Evolutionary conservation across 2,888 invertebrate species (phyloP), one percentile per base, ranked within the genome.

Genomic region (Ophioninae sp.): DNA sequence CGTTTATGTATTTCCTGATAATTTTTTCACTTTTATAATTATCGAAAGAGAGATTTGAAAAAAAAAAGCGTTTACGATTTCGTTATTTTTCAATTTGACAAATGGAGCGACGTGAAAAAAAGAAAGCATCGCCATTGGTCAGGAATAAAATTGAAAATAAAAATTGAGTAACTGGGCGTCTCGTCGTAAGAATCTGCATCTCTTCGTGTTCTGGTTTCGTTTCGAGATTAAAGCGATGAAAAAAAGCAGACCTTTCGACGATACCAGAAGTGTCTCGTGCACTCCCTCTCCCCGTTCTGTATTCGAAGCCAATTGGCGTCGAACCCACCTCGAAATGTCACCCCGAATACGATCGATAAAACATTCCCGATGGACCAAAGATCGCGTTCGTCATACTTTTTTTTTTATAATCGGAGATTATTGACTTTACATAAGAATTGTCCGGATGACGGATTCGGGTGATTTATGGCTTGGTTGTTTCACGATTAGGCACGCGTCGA

Each of bases 401-500:
- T 44, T 44, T n/a, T 65, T 20, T 6, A 5, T n/a, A 41, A 41
- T 9, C 9, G 20, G 5, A 65, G 64, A 65, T 65, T n/a, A 65
- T 20, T 5, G 65, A 41, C 39, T 39, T 65, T 44, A 51, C 23
- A 68, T 44, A 44, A 51, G 22, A 68, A 68, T 51, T 23, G 51
- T 44, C 41, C 6, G 23, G 23, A 51, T 13, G 71, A 65, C 41
- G 17, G 10, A 41, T 63, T 65, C 65, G 69, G 64, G 41, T 23
- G 64, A 71, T 59, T 79, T 56, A 44, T 75, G 20, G 56, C 30
- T 75, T 8, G 44, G 51, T 71, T 41, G 56, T 58, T 59, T 39
- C 23, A 30, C 59, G 79, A 39, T 76, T 39, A 6, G 23, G 41
- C 10, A 17, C 23, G 51, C 64, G 37, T 64, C 8, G 2, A 39